Conservation (phyloP, 1,140 invertebrate species). For the Brachionus plicatilis region DNA sequence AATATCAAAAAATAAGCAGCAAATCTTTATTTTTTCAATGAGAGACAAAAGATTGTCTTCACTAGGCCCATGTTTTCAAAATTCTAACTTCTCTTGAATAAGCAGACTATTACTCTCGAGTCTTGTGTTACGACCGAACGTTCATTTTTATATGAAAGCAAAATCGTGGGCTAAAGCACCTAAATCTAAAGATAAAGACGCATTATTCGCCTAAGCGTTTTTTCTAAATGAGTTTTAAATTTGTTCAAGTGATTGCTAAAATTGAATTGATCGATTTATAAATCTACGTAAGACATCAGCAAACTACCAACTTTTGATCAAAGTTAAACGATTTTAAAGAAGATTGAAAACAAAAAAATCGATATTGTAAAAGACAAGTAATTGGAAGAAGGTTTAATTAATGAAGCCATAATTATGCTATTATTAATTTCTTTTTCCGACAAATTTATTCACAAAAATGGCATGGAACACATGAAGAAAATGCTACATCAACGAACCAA, state of each 20-base stretch:
- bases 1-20: too few species aligned
- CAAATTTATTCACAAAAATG: too few species aligned
- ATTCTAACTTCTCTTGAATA: too few species aligned
- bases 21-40: too few species aligned
- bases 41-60: too few species aligned
- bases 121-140: too few species aligned
- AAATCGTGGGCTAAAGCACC: not conserved
- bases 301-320: not conserved
- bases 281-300: not conserved
- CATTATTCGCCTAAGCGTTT: not conserved
- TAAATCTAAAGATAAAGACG: not conserved
- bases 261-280: not conserved
- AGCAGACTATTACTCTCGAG: too few species aligned
- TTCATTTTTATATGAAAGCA: too few species aligned
- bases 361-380: not conserved
- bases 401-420: not conserved
- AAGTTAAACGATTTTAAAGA: not conserved
- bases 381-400: not conserved
- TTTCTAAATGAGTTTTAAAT: not conserved
- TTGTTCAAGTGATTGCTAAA: not conserved
- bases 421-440: not conserved
- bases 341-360: not conserved
- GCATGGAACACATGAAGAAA: too few species aligned
- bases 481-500: too few species aligned
- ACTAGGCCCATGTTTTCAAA: too few species aligned